Conservation (phyloP, 92 coral and sea anemone species). For the Phymanthus crucifer region DNA sequence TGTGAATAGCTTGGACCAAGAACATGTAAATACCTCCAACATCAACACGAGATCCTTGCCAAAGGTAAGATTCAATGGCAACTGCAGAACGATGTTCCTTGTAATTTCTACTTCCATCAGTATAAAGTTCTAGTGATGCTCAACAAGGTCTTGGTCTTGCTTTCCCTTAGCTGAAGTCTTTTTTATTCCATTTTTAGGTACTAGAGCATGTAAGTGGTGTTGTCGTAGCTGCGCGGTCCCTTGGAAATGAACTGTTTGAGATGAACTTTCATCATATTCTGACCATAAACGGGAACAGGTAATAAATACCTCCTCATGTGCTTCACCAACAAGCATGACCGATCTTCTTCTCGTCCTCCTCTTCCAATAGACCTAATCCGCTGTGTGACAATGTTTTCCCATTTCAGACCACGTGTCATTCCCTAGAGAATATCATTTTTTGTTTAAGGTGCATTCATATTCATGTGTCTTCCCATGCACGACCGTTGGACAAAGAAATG, state of each 20-base stretch:
- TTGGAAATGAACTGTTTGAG: constrained; percentile 32
- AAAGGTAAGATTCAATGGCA: constrained; percentile 5
- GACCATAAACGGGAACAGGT: constrained; percentile 21
- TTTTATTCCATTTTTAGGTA: constrained; percentile 15
- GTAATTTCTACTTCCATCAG: background rate
- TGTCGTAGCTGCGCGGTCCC: constrained; percentile 17
- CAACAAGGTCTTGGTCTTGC: background rate
- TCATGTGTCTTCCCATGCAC: too few species aligned
- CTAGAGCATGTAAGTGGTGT: constrained; percentile 33
- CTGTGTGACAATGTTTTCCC: too few species aligned
- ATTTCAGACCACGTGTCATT: too few species aligned
- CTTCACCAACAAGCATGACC: too few species aligned
- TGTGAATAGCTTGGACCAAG: background rate
- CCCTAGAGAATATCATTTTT: too few species aligned
- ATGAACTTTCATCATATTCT: constrained; percentile 9
- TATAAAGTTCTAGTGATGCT: background rate
- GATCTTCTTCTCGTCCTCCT: too few species aligned
- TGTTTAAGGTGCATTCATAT: too few species aligned
- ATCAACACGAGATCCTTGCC: constrained; percentile 3
- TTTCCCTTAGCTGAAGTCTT: background rate
- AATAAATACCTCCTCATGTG: too few species aligned
- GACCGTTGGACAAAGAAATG: too few species aligned
- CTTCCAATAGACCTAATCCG: too few species aligned
- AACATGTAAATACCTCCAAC: background rate
- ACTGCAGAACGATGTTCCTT: background rate